Conservation (phyloP, 2,888 invertebrate species). For the Endotricha flammealis region DNA sequence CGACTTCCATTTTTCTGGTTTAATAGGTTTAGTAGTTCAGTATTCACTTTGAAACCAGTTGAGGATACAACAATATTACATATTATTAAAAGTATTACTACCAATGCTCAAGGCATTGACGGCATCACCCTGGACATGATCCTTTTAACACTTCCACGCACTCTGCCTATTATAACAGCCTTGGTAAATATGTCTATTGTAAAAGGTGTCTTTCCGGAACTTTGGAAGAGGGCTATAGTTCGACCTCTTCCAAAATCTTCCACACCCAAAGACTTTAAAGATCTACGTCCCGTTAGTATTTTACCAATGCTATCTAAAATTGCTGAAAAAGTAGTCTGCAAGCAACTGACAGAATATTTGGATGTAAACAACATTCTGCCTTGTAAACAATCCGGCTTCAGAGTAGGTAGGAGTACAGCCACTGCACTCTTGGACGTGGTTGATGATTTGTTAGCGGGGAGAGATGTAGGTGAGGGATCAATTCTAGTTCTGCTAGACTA, state of each 20-base stretch:
- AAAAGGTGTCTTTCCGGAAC: no score
- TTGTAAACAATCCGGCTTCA: not conserved
- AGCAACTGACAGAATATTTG: no score
- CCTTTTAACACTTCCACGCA: no score
- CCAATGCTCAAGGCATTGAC: no score
- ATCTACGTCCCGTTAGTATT: no score
- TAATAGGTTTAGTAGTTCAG: not conserved
- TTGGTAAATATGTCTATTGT: not conserved
- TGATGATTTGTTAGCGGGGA: slow-evolving; percentile 3
- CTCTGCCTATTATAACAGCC: not conserved
- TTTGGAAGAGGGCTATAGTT: no score
- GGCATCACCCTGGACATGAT: no score
- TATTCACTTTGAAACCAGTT: not conserved
- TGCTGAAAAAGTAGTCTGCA: no score
- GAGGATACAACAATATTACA: not conserved
- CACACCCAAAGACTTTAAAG: no score
- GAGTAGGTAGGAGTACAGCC: not conserved
- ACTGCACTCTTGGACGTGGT: slow-evolving; percentile 2
- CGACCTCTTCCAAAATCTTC: no score
- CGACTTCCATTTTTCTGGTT: not conserved
- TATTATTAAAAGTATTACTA: not conserved
- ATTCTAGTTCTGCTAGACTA: slow-evolving; percentile 12
- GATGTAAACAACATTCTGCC: no score
- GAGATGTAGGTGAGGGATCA: not conserved
- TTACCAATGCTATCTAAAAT: no score